A percentile compares a stretch with the other conserved stretches of the same genome.
Evolutionary conservation across 2,797 vertebrate genomes (phyloP).

Genomic region (Xenopus petersii): DNA sequence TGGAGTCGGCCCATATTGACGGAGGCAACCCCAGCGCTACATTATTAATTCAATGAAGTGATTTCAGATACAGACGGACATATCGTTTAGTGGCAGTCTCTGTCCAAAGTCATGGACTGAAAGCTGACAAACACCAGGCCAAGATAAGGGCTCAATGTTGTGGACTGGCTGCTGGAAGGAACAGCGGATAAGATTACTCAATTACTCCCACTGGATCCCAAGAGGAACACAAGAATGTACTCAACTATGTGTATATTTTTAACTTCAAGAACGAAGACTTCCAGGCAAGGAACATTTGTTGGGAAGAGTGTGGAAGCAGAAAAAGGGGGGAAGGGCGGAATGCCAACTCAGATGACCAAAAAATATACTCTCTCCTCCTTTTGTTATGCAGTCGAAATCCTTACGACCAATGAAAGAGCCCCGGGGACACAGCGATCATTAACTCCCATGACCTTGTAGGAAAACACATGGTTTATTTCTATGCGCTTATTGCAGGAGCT

Average conservation of each 20-base stretch:
- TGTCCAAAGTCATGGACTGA: background rate
- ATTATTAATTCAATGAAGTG: too few relatives aligned
- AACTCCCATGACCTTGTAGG: slow-evolving; percentile 44
- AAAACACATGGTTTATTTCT: slow-evolving; percentile 24
- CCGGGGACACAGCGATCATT: slow-evolving; percentile 36
- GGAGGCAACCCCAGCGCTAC: too few relatives aligned
- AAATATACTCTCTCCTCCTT: background rate
- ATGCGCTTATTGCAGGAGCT: slow-evolving; percentile 11
- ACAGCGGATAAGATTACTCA: slow-evolving; percentile 31
- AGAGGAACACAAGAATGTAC: slow-evolving; percentile 45
- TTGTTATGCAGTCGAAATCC: slow-evolving; percentile 23
- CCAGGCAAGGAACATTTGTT: slow-evolving; percentile 44
- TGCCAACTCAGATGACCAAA: slow-evolving; percentile 13
- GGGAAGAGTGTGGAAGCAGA: slow-evolving; percentile 35
- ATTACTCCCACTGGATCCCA: slow-evolving; percentile 37
- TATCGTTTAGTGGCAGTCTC: too few relatives aligned
- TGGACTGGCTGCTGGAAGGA: slow-evolving; percentile 11
- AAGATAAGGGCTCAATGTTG: slow-evolving; percentile 36
- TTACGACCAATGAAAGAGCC: slow-evolving; percentile 33
- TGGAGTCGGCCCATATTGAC: too few relatives aligned
- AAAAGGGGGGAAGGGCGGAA: slow-evolving; percentile 29
- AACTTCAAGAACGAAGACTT: slow-evolving; percentile 40
- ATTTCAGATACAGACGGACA: too few relatives aligned
- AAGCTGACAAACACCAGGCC: slow-evolving; percentile 34
- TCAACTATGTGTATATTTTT: slow-evolving; percentile 49